phyloP scores from a whole-genome alignment of 2,797 vertebrate genomes.

The Helarctos malayanus region DNA sequence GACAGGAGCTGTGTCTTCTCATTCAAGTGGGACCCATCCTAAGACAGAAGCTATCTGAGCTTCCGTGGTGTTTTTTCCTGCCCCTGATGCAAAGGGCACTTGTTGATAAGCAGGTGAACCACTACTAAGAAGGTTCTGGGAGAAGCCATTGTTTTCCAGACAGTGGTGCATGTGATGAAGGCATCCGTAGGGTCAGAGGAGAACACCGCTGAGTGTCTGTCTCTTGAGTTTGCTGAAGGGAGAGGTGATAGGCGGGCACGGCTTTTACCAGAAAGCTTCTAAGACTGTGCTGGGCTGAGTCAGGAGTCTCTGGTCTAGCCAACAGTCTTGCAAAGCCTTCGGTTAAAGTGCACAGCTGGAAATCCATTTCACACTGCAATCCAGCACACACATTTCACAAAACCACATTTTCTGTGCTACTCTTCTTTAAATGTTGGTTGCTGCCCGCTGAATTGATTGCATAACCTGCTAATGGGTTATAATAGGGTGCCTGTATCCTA shows the following conservation, averaged over 20 bases:
- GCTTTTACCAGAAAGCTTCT: background rate
- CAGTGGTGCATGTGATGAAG: background rate
- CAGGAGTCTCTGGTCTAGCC: background rate
- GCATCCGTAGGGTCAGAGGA: fast-evolving
- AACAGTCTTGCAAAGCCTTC: background rate
- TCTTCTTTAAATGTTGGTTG: no score
- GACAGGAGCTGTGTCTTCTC: background rate
- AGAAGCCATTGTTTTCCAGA: background rate
- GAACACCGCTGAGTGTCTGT: background rate
- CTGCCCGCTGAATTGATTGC: background rate
- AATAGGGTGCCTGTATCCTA: background rate
- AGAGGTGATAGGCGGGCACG: fast-evolving
- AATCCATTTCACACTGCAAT: background rate
- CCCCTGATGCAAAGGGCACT: no score
- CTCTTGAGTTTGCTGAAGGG: background rate
- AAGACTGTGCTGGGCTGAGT: background rate
- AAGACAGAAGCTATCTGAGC: background rate
- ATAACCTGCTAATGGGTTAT: background rate
- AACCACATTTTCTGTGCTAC: background rate
- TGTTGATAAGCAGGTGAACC: background rate
- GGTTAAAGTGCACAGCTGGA: background rate
- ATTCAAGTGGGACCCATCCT: fast-evolving
- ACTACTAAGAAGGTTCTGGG: background rate
- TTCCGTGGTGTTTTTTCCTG: background rate
- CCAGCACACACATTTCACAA: background rate